Percentiles rank a stretch among this genome's conserved stretches.
Conservation (phyloP, 2,797 vertebrate species). For the Myotis vivesi region DNA sequence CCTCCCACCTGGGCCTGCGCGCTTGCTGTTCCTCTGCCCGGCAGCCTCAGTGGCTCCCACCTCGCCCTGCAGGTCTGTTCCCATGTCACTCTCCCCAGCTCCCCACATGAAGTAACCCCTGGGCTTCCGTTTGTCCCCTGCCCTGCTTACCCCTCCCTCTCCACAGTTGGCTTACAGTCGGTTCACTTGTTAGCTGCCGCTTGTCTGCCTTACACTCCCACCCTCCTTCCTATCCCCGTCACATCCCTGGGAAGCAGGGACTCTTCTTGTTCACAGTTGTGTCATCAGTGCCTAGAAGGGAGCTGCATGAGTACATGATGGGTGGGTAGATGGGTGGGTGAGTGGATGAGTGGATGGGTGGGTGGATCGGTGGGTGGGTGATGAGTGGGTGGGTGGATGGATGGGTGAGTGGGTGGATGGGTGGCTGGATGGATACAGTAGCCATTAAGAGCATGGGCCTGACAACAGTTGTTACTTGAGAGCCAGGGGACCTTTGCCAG, state of each 20-base stretch:
- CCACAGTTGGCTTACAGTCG: accelerated
- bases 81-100: background rate
- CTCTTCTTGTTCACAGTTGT: background rate
- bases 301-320: accelerated
- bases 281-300: background rate
- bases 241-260: background rate
- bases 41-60: background rate
- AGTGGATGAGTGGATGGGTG: background rate
- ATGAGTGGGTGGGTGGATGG: background rate
- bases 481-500: background rate
- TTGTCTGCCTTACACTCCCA: background rate
- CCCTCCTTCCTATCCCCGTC: background rate
- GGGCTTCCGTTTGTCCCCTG: background rate
- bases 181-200: background rate
- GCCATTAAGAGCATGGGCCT: background rate
- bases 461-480: background rate
- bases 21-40: background rate
- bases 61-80: background rate
- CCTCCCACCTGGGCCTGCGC: background rate
- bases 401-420: background rate
- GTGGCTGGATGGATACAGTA: background rate
- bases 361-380: background rate
- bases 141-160: background rate
- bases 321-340: background rate
- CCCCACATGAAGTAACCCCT: background rate